Percentiles rank a stretch among this genome's conserved stretches.
Evolutionary conservation across 2,797 vertebrate species (phyloP).

Genomic region (Botia kubotai): DNA sequence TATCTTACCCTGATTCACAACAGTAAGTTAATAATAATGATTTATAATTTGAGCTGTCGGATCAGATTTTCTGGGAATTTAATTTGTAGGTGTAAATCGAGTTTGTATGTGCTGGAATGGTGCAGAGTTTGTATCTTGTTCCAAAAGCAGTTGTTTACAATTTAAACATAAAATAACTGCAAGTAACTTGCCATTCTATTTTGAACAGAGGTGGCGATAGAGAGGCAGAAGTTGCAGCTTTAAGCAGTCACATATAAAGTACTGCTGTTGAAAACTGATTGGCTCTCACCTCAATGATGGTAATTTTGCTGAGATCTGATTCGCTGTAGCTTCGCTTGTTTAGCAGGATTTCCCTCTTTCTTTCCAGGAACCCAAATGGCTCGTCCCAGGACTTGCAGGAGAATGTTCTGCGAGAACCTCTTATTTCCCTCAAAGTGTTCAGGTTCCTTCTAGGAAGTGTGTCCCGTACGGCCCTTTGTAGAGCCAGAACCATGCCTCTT

Average conservation of each 20-base stretch:
- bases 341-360: constrained; percentile 72
- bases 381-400: constrained; percentile 75
- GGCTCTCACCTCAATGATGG: constrained; percentile 44
- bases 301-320: constrained; percentile 78
- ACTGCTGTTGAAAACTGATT: not conserved
- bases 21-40: no score
- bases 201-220: no score
- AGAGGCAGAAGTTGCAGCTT: no score
- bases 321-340: constrained; percentile 82
- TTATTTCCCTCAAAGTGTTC: constrained; percentile 66
- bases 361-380: constrained; percentile 72
- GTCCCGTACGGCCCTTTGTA: constrained; percentile 73
- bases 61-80: no score
- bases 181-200: no score
- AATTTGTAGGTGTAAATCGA: no score
- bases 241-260: not conserved
- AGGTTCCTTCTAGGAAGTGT: constrained; percentile 75
- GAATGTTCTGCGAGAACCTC: constrained; percentile 58
- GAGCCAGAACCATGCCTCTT: constrained; percentile 65
- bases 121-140: no score
- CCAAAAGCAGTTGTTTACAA: no score
- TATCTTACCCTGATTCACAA: no score
- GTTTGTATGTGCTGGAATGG: no score
- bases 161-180: no score
- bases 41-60: no score